Evolutionary conservation across 2,888 invertebrate genomes (phyloP).

Genomic region (Chrysodeixis includens): DNA sequence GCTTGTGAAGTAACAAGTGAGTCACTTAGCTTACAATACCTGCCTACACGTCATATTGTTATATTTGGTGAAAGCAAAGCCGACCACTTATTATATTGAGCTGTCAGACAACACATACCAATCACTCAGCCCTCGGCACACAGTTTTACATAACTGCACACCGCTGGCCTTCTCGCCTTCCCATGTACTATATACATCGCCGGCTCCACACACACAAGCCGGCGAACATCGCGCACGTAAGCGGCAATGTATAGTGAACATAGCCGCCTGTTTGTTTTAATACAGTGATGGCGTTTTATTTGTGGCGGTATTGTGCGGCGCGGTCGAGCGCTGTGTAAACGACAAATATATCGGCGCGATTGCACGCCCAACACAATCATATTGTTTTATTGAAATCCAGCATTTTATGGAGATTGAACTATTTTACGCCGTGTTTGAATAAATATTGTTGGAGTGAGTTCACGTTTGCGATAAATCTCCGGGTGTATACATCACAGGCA

Average conservation of each 20-base stretch:
- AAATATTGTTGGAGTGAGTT: not conserved
- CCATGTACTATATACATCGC: conserved; percentile 6
- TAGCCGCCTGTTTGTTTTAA: not conserved
- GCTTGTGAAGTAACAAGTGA: not conserved
- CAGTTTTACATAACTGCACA: conserved; percentile 9
- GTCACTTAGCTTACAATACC: not conserved
- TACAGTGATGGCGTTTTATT: not conserved
- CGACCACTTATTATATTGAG: conserved; percentile 31
- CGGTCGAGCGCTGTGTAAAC: not conserved
- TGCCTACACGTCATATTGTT: conserved; percentile 14
- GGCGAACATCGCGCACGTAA: not conserved
- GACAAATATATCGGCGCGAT: not conserved
- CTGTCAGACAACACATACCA: conserved; percentile 20
- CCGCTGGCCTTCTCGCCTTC: not conserved
- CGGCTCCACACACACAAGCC: not conserved
- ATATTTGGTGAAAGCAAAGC: not conserved
- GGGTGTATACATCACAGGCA: not conserved
- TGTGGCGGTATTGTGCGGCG: not conserved
- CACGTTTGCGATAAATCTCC: not conserved
- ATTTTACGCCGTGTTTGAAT: not conserved
- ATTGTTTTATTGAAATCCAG: not conserved
- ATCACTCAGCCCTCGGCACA: conserved; percentile 30
- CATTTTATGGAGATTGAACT: not conserved
- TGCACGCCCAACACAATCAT: not conserved
- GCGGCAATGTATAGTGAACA: conserved; percentile 6